Evolutionary conservation across 1,140 invertebrate species (phyloP), one percentile per base, ranked within the genome.

Genomic region (Dufourea novaeangliae): DNA sequence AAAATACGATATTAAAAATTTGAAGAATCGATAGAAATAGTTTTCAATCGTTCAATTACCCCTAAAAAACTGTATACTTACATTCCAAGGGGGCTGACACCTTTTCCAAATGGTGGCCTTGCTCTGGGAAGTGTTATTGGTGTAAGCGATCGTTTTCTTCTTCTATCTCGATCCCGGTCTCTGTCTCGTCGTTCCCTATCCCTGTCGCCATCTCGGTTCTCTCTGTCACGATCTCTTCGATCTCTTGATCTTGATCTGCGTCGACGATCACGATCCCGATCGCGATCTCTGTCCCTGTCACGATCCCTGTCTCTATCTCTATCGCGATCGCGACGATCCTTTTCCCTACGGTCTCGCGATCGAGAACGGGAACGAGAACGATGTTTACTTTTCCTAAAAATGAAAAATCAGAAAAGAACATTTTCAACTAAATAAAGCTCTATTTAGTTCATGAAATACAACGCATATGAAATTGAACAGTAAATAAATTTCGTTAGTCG

Each of bases 131-230:
- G 88, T 3, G 92, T 91, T 14, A 93, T 90, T 0, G 92, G 92
- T 5, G 93, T 93, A 7, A 93, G 83, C 1, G 93, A 93, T 80
- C 93, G 89, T 79, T 93, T 93, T 56, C 92, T 89, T 71, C 91
- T 92, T 87, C 88, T 92, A 10, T 93, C 93, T 50, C 92, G 88
- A 41, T 93, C 92, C 22, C 90, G 82, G 73, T 91, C 91, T 68
- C 90, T 88, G 56, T 91, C 83, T 8, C 90, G 82, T 32, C 91
- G 86, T 12, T 92, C 91, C 63, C 79, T 87, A 32, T 91, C 83
- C 32, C 88, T 77, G 5, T 93, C 93, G 1, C 79, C 61, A 27
- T 92, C 93, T 44, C 91, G n/a, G n/a, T n/a, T 87, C 37, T 89
- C 90, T 41, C 88, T 83, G 27, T 91, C 90, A 0, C 90, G 87